A percentile compares a stretch with the other conserved stretches of the same genome.
Evolutionary conservation across 2,797 vertebrate genomes (phyloP).

Genomic region (Mormyrus hasselquistii): DNA sequence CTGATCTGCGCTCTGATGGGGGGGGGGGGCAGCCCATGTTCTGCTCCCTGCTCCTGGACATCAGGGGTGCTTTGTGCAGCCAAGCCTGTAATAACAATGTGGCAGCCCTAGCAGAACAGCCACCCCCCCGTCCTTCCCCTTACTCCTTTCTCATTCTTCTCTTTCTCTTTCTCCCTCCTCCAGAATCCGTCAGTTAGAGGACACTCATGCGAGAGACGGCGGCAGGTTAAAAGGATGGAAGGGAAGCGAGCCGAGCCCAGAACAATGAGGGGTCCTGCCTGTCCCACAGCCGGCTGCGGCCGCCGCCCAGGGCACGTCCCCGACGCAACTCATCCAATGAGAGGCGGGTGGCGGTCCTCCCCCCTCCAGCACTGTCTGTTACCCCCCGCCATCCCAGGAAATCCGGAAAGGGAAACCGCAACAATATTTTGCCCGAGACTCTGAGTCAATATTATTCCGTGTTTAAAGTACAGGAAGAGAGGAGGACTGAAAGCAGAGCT

Average conservation of each 20-base stretch:
- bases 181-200: not conserved
- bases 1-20: constrained; percentile 36
- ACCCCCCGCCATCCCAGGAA: constrained; percentile 33
- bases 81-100: constrained; percentile 11
- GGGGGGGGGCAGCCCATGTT: constrained; percentile 39
- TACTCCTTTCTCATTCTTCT: not conserved
- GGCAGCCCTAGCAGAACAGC: not conserved
- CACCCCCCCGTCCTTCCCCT: not conserved
- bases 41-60: constrained; percentile 35
- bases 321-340: not conserved
- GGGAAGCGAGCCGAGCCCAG: not conserved
- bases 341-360: not conserved
- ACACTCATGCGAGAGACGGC: not conserved
- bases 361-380: constrained; percentile 11
- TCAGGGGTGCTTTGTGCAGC: constrained; percentile 18
- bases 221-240: not conserved
- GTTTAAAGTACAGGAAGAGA: constrained; percentile 51
- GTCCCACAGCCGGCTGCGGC: not conserved
- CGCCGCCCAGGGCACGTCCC: not conserved
- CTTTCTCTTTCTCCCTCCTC: not conserved
- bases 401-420: constrained; percentile 51
- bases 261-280: not conserved
- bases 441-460: constrained; percentile 58
- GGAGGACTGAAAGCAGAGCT: constrained; percentile 42
- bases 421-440: constrained; percentile 59